Evolutionary conservation across 2,797 vertebrate species (phyloP).

Genomic region (Catostomus latipinnis): DNA sequence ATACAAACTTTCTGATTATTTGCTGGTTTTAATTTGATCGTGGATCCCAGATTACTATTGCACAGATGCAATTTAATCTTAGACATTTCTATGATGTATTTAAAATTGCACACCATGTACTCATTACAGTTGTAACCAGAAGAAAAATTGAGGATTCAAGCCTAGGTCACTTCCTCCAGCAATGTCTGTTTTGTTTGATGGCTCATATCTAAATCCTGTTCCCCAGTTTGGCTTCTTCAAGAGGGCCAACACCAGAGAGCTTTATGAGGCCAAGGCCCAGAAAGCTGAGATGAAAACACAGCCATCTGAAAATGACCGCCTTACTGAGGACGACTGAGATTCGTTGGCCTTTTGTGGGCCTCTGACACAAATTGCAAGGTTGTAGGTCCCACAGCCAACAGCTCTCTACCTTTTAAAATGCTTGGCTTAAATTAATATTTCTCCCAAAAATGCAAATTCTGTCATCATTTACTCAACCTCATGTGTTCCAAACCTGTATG

Average conservation of each 20-base stretch:
- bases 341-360: background rate
- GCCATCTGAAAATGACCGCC: conserved; percentile 86
- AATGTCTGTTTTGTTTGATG: conserved; percentile 45
- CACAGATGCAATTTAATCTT: no score
- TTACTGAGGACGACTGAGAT: conserved; percentile 83
- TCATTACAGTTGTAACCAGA: background rate
- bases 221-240: conserved; percentile 92
- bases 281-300: conserved; percentile 88
- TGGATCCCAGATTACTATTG: no score
- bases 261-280: conserved; percentile 89
- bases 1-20: no score
- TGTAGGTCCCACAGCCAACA: conserved; percentile 38
- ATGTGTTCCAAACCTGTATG: no score
- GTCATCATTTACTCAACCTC: no score
- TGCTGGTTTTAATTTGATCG: no score
- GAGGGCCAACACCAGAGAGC: conserved; percentile 87
- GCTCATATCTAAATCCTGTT: conserved; percentile 52
- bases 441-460: no score
- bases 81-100: background rate
- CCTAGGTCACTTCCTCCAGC: conserved; percentile 46
- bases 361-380: conserved; percentile 24
- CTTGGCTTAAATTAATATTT: background rate
- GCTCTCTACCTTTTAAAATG: conserved; percentile 15
- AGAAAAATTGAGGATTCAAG: background rate
- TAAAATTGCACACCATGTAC: background rate